Conservation (phyloP, 2,113 vertebrate species). For the Dasyurus viverrinus region DNA sequence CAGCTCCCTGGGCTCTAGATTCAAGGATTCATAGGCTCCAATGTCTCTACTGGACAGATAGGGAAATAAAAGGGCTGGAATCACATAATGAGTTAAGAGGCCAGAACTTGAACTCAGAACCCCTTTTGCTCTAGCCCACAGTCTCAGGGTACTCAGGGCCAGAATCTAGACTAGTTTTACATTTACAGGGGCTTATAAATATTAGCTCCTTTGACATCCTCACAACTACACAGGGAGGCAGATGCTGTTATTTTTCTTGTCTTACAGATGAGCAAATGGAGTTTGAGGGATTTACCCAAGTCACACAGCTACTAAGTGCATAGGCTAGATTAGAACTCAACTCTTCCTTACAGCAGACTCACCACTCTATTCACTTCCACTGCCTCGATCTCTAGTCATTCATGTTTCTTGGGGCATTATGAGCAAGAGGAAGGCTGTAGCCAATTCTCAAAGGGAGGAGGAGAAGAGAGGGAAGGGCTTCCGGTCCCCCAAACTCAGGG, state of each 20-base stretch:
- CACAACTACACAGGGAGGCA: neutral
- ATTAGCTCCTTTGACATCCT: neutral
- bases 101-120: neutral
- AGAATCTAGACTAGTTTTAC: neutral
- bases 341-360: neutral
- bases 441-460: neutral
- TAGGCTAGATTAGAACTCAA: neutral
- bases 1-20: neutral
- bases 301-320: neutral
- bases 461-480: neutral
- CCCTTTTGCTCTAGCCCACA: neutral
- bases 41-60: neutral
- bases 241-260: neutral
- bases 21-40: neutral
- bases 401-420: neutral
- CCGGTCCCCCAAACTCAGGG: neutral
- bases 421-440: neutral
- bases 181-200: neutral
- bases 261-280: neutral
- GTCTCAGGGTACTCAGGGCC: neutral
- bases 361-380: neutral
- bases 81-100: neutral
- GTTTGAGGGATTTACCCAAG: neutral
- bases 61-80: neutral
- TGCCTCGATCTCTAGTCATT: neutral